Conservation (phyloP, 2,888 invertebrate genomes). For the Autographa pulchrina region DNA sequence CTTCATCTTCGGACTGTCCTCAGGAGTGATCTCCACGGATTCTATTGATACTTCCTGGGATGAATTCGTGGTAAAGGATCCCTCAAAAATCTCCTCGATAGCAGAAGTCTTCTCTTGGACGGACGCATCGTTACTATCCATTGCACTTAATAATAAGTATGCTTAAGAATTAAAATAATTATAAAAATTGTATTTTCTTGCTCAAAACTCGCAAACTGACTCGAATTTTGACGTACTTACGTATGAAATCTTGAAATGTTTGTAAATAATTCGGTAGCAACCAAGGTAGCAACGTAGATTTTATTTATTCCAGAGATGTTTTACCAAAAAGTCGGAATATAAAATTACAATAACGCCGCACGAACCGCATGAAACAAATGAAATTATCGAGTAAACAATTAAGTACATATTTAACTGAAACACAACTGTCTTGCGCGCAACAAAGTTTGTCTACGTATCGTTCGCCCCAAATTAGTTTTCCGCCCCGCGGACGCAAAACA, state of each 20-base stretch:
- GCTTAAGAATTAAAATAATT: neutral
- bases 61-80: constrained; percentile 39
- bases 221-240: constrained; percentile 14
- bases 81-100: constrained; percentile 22
- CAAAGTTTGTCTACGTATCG: constrained; percentile 5
- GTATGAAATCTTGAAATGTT: neutral
- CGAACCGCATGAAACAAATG: neutral
- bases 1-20: constrained; percentile 57
- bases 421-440: constrained; percentile 5
- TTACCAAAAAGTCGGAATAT: neutral
- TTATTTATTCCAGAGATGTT: neutral
- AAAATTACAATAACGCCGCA: neutral
- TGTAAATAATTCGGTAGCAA: neutral
- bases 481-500: constrained; percentile 30
- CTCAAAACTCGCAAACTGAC: neutral
- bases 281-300: no score
- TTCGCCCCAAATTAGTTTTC: constrained; percentile 26
- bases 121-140: constrained; percentile 10
- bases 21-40: constrained; percentile 34
- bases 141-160: neutral
- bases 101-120: neutral
- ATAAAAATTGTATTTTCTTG: neutral
- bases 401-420: neutral
- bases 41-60: constrained; percentile 64
- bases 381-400: neutral